Conservation (phyloP, 2,797 vertebrate species). For the Neostethus bicornis region DNA sequence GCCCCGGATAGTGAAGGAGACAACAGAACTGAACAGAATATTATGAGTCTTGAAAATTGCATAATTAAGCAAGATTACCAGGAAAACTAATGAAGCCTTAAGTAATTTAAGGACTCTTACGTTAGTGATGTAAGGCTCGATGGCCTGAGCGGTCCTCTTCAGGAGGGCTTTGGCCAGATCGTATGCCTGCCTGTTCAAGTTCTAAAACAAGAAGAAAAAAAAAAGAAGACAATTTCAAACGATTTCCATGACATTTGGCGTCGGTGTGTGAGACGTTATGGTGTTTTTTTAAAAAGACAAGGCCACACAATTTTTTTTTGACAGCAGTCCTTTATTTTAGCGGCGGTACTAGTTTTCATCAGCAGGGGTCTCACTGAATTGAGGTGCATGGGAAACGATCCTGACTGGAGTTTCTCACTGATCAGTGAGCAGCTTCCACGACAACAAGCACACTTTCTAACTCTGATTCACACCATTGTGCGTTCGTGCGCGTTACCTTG, state of each 20-base stretch:
- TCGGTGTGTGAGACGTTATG: too few species aligned
- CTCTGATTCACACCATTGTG: background rate
- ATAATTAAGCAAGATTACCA: too few species aligned
- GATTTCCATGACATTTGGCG: too few species aligned
- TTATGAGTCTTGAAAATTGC: background rate
- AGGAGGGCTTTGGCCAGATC: constrained; percentile 97
- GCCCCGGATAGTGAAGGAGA: background rate
- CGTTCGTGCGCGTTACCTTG: too few species aligned
- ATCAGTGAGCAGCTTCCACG: background rate
- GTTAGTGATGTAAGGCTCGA: constrained; percentile 98
- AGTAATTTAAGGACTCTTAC: constrained; percentile 85
- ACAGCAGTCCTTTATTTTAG: too few species aligned
- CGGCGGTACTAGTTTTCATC: constrained; percentile 54
- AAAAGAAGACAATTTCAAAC: too few species aligned
- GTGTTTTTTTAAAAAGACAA: too few species aligned
- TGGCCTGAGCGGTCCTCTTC: constrained; percentile 97
- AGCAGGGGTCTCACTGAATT: constrained; percentile 78
- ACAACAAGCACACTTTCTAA: background rate
- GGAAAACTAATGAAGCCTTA: background rate
- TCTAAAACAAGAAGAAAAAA: too few species aligned
- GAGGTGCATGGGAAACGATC: constrained; percentile 44
- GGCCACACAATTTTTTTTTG: background rate
- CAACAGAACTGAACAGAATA: too few species aligned
- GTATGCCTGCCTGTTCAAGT: constrained; percentile 98
- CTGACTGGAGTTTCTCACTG: constrained; percentile 12